Percentiles rank a stretch among this genome's conserved stretches.
phyloP scores from a whole-genome alignment of 2,113 vertebrate species.

The Spea bombifrons region DNA sequence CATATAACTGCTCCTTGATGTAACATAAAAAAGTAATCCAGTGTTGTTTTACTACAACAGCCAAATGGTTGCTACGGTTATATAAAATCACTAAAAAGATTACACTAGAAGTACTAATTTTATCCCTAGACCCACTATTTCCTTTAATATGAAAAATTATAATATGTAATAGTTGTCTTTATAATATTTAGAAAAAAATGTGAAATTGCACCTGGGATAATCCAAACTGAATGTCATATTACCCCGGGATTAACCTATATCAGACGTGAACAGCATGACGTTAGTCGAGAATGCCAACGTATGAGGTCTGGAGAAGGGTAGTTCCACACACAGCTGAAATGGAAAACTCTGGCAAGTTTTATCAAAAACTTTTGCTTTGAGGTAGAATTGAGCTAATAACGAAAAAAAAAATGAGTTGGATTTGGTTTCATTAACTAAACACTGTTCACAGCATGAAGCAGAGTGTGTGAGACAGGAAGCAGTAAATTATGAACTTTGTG shows the following conservation, averaged over 20 bases:
- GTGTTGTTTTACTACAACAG: too few relatives aligned
- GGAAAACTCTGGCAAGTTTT: constrained; percentile 32
- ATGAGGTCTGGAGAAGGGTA: constrained; percentile 27
- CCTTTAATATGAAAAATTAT: too few relatives aligned
- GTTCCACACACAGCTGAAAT: constrained; percentile 24
- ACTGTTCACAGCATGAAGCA: constrained; percentile 42
- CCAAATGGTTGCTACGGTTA: too few relatives aligned
- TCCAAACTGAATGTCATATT: constrained; percentile 1
- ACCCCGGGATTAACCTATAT: constrained; percentile 4
- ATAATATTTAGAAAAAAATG: too few relatives aligned
- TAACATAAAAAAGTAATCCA: too few relatives aligned
- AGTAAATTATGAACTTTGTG: constrained; percentile 36
- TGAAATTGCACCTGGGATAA: not conserved
- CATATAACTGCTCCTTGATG: too few relatives aligned
- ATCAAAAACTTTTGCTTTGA: constrained; percentile 31
- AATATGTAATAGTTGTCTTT: too few relatives aligned
- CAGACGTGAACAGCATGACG: constrained; percentile 30
- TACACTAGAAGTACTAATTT: too few relatives aligned
- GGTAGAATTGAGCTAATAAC: constrained; percentile 35
- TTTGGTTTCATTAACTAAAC: constrained; percentile 48
- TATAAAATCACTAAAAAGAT: too few relatives aligned
- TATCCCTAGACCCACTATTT: too few relatives aligned
- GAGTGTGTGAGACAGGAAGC: constrained; percentile 48
- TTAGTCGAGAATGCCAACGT: constrained; percentile 20
- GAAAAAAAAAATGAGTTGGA: constrained; percentile 31